A percentile compares a stretch with the other conserved stretches of the same genome.
Evolutionary conservation across 2,797 vertebrate species (phyloP).

Genomic region (Carapus acus): DNA sequence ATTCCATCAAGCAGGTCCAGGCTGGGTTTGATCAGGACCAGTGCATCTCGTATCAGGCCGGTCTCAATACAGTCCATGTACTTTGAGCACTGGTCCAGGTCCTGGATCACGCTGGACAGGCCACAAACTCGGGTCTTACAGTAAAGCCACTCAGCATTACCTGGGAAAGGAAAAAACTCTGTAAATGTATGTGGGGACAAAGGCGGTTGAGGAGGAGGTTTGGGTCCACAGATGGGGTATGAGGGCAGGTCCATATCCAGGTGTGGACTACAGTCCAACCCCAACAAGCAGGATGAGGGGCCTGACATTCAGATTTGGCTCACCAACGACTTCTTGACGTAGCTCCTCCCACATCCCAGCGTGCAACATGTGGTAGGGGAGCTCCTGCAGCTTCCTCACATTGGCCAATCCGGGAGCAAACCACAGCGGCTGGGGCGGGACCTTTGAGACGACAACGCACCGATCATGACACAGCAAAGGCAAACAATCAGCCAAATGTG

Average conservation of each 20-base stretch:
- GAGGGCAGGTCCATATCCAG: no score
- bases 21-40: conserved; percentile 72
- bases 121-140: conserved; percentile 71
- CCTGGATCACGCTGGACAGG: conserved; percentile 65
- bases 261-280: no score
- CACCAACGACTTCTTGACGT: conserved; percentile 71
- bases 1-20: conserved; percentile 61
- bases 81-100: conserved; percentile 69
- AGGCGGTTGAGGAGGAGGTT: background rate
- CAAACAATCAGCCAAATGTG: no score
- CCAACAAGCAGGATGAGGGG: no score
- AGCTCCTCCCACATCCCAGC: conserved; percentile 71
- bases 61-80: conserved; percentile 66
- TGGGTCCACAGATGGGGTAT: background rate
- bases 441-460: conserved; percentile 58
- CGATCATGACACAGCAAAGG: conserved; percentile 19
- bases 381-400: conserved; percentile 75
- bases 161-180: conserved; percentile 53
- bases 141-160: conserved; percentile 77
- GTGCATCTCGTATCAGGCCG: conserved; percentile 67
- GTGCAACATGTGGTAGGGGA: conserved; percentile 74
- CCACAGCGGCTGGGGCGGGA: conserved; percentile 78
- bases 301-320: no score
- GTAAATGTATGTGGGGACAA: background rate
- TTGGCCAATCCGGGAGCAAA: conserved; percentile 73